Conservation (phyloP, 2,797 vertebrate species). For the Aldrovandia affinis region DNA sequence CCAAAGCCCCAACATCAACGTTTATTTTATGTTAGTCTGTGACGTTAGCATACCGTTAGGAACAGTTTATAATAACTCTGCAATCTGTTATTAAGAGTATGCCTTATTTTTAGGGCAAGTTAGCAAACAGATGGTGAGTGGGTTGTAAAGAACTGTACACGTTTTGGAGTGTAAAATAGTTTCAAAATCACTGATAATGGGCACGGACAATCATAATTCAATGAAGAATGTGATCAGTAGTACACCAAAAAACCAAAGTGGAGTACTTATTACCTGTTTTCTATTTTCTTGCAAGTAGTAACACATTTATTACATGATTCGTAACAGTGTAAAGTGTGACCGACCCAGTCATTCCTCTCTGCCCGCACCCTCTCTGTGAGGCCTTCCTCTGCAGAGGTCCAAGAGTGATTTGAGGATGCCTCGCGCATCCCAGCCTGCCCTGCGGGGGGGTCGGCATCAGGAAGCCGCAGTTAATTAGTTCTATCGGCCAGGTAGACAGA, state of each 20-base stretch:
- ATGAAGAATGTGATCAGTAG: too few species aligned
- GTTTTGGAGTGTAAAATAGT: neutral
- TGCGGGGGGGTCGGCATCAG: slow-evolving; percentile 31
- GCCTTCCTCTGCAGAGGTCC: neutral
- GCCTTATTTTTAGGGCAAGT: neutral
- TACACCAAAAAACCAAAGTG: too few species aligned
- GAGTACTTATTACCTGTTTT: neutral
- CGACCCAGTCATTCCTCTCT: neutral
- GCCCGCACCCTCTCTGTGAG: neutral
- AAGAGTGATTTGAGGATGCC: slow-evolving; percentile 30
- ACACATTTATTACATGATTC: neutral
- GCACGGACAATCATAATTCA: too few species aligned
- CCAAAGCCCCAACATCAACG: neutral
- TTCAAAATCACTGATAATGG: neutral
- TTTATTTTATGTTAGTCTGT: neutral
- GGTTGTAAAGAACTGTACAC: neutral
- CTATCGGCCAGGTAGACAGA: slow-evolving; percentile 27
- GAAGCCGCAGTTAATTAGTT: slow-evolving; percentile 47
- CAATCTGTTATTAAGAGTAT: neutral
- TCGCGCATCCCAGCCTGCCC: slow-evolving; percentile 48
- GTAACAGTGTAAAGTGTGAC: neutral
- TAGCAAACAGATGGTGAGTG: neutral
- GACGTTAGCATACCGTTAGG: neutral
- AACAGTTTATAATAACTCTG: neutral
- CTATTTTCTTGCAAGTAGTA: neutral